Base-by-base conservation (phyloP, 1,140 invertebrate species). In the Acromyrmex echinatior region DNA sequence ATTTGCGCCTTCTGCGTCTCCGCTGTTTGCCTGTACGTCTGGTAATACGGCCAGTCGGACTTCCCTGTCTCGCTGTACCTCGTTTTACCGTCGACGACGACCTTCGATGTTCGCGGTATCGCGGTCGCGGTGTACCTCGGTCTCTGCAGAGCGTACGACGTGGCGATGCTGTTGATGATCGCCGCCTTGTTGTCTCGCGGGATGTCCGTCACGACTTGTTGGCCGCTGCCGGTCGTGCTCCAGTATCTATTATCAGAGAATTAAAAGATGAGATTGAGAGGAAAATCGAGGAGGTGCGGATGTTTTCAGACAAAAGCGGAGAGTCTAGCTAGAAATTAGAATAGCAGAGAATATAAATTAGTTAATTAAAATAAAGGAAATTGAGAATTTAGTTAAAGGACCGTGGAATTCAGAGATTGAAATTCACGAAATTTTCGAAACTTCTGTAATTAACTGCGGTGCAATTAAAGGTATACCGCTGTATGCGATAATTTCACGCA, bases 141-240 rank as follows among this genome's bases (percentile, higher is more conserved):
- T 95, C 96, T 93, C 58, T 94, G 91, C n/a, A 92, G 65, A 65
- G 93, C 92, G 93, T 97, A 97, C 10, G 97, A 96, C 5, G 97
- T 96, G 1, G 97, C 97, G 76, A 98, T 97, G 92, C 97, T 97
- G 93, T 97, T 96, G 89, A 97, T 94, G 74, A 98, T 96, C 18
- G 97, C 97, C 49, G 97, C 96, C 92, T 97, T 97, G 92, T 97
- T 97, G 89, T 97, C 97, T 0, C 87, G 87, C 1, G 92, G 90
- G 9, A 86, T 21, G n/a, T 89, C 92, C 25, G 93, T 93, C 49
- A 93, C 85, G 51, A 56, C 35, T 31, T 86, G 88, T 12, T 86
- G 81, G 21, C 68, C 92, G 73, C 92, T 93, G 0, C 93, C 92
- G 49, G 94, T 92, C 25, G 94, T 94, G 18, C 68, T 74, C 95